These are phyloP conservation scores for Rhingia rostrata DNA, from an alignment of 2,888 invertebrate genomes.

Conservation along the genomic window DNA sequence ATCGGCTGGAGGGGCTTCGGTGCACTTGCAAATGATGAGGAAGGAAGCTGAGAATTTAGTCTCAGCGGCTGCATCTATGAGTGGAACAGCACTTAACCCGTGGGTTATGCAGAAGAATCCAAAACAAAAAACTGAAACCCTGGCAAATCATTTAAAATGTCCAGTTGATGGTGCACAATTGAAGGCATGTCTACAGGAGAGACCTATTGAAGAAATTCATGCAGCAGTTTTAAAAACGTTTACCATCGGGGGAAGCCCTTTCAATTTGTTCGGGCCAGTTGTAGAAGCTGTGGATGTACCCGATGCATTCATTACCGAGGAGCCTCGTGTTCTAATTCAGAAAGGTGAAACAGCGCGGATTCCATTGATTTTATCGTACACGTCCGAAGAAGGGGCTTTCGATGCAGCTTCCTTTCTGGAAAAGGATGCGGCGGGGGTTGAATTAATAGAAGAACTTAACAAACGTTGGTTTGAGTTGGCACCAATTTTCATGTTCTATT, in stretches of 20 bases:
- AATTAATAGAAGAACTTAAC: slow-evolving; percentile 81
- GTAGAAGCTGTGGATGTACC: slow-evolving; percentile 84
- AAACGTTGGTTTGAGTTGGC: slow-evolving; percentile 85
- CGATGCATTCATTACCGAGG: slow-evolving; percentile 86
- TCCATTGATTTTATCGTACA: slow-evolving; percentile 87
- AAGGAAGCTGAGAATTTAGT: slow-evolving; percentile 84
- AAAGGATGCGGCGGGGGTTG: slow-evolving; percentile 78
- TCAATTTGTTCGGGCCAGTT: slow-evolving; percentile 88
- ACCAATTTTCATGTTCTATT: slow-evolving; percentile 85
- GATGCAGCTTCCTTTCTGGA: slow-evolving; percentile 84
- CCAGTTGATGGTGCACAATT: slow-evolving; percentile 84
- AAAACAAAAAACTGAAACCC: slow-evolving; percentile 84
- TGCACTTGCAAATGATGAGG: slow-evolving; percentile 88
- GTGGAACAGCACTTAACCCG: slow-evolving; percentile 86
- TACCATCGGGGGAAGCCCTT: slow-evolving; percentile 84
- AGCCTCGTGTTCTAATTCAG: slow-evolving; percentile 86
- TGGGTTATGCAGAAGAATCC: slow-evolving; percentile 85
- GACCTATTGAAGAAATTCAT: slow-evolving; percentile 85
- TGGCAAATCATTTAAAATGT: slow-evolving; percentile 86
- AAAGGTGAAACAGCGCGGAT: slow-evolving; percentile 85
- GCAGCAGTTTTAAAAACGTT: slow-evolving; percentile 79
- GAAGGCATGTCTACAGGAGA: slow-evolving; percentile 86
- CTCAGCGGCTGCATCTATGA: slow-evolving; percentile 84
- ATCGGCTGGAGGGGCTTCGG: slow-evolving; percentile 90
- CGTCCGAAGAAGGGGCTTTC: slow-evolving; percentile 88